Evolutionary conservation across 2,888 invertebrate genomes (phyloP), one percentile per base, ranked within the genome.

Genomic region (Cremastinae sp.): DNA sequence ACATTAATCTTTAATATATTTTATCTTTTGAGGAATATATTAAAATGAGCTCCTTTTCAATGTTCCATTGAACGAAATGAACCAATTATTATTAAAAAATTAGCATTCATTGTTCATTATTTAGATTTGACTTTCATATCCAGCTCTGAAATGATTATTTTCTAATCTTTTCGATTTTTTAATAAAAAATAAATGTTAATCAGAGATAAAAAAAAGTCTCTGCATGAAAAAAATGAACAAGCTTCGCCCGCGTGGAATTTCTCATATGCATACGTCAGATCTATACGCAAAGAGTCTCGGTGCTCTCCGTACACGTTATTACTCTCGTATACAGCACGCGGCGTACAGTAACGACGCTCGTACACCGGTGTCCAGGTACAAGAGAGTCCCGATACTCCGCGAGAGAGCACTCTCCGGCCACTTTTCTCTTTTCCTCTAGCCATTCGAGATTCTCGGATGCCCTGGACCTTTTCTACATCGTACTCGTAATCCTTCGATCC

Each of bases 321-420:
- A 61, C 61, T 45, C 59, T 16, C 72, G 65, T 79, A 66, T 58
- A 58, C 20, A n/a, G n/a, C n/a, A 28, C 28, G 28, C 28, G 28
- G 28, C 65, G 39, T 10, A 56, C 45, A 58, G 65, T 65, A 28
- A 59, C 65, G 39, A 37, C 53, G 37, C 43, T 37, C 39, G 41
- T 74, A 74, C 39, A 43, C 51, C 28, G 12, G 41, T 51, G 37
- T 51, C 49, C 35, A 9, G 41, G 64, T 49, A 35, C 28, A 51
- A 14, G 51, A 53, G 43, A 64, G 18, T 18, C 20, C 64, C 35
- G 64, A 45, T 51, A 49, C 14, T 64, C 53, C 49, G 16, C 53
- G 59, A 59, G 55, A 56, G 82, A 84, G 83, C 81, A 83, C 84
- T 59, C 45, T 28, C 45, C 16, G 28, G 22, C 28, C 16, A 16